Conservation (phyloP, 1,140 invertebrate species). For the Drosophila murphyi region DNA sequence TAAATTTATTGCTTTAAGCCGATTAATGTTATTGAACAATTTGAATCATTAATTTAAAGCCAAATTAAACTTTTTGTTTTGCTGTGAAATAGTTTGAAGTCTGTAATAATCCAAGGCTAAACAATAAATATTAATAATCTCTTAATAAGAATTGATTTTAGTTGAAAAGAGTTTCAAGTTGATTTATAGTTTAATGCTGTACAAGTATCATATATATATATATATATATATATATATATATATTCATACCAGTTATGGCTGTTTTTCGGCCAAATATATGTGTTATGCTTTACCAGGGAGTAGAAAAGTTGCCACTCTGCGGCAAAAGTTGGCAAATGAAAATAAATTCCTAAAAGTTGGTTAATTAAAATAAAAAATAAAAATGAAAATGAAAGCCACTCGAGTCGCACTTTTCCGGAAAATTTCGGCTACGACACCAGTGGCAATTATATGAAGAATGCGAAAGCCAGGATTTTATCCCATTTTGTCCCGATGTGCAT, state of each 20-base stretch:
- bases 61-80: too few species aligned
- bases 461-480: conserved; percentile 1
- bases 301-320: conserved; percentile 38
- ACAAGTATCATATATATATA: neutral
- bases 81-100: too few species aligned
- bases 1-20: too few species aligned
- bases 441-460: conserved; percentile 49
- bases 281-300: conserved; percentile 11
- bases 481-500: neutral
- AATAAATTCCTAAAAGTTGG: conserved; percentile 64
- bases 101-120: too few species aligned
- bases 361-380: conserved; percentile 58
- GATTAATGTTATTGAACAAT: too few species aligned
- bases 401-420: conserved; percentile 13
- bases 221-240: neutral
- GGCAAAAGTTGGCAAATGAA: conserved; percentile 58
- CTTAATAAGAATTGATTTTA: too few species aligned
- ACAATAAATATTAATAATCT: too few species aligned
- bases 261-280: conserved; percentile 30
- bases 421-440: conserved; percentile 4
- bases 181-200: neutral
- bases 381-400: conserved; percentile 37
- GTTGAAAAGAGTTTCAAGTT: too few species aligned
- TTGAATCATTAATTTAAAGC: too few species aligned
- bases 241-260: neutral